These are phyloP conservation scores for Aratinga solstitialis DNA, from an alignment of 2,797 vertebrate species.

Conservation along the genomic window DNA sequence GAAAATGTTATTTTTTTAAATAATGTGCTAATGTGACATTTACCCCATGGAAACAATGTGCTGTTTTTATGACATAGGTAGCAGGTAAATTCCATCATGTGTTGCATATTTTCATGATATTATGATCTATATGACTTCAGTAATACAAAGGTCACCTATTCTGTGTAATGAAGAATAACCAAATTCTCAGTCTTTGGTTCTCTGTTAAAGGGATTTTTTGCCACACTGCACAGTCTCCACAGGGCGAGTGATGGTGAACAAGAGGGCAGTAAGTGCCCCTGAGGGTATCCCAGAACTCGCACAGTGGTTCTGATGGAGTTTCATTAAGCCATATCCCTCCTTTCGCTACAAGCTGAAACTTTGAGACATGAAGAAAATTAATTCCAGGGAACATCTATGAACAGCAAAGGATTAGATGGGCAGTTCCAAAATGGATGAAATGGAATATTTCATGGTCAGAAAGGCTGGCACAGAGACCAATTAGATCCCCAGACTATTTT, in stretches of 20 bases:
- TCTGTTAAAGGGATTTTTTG: neutral
- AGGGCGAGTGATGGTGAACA: neutral
- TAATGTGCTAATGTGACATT: constrained; percentile 26
- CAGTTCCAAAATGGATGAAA: neutral
- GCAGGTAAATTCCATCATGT: neutral
- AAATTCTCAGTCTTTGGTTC: neutral
- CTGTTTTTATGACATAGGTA: neutral
- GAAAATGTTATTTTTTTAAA: neutral
- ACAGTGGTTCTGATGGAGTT: neutral
- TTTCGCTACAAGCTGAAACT: neutral
- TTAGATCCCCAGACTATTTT: neutral
- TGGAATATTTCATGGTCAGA: neutral
- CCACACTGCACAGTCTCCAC: neutral
- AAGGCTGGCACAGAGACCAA: neutral
- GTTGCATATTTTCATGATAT: neutral
- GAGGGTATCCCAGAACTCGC: neutral
- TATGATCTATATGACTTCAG: neutral
- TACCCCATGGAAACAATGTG: neutral
- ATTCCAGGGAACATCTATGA: neutral
- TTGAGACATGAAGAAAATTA: neutral
- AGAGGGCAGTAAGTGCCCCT: neutral
- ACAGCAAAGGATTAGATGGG: neutral
- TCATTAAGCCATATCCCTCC: neutral
- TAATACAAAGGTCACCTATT: neutral
- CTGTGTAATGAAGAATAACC: neutral